Base-by-base conservation (phyloP, 1,140 invertebrate species). In the Tetramorium simillimum region DNA sequence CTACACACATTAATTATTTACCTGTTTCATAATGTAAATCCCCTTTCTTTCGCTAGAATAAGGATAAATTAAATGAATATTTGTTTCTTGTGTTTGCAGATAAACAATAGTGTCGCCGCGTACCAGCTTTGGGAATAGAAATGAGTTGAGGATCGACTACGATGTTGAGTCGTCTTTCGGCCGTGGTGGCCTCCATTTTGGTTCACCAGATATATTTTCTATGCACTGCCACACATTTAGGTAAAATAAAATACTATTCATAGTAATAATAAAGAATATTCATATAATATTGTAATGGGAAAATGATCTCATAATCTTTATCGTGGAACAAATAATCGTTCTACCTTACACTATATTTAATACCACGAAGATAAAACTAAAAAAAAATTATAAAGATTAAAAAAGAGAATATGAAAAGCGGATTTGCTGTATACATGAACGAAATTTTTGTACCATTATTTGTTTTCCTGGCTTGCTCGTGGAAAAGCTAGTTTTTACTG, bases 121-220 rank as follows among this genome's bases (percentile, higher is more conserved):
- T 70, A 63, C n/a, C 51, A 69, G 72, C 87, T 91, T 92, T 90
- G 70, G 70, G 56, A 86, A 92, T 90, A 92, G 93, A 93, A 88
- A 95, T 95, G 92, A 95, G 93, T 93, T 95, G 94, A 94, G 88
- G 85, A 89, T 82, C 85, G 91, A 90, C 89, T 94, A 95, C 93
- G 93, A 95, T 93, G 93, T 88, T 94, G 89, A 92, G 91, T 91
- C 93, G 91, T 93, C 86, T 92, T 72, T 91, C 92, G 94, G 94
- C 93, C 94, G 80, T 94, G 85, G 87, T 94, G 95, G 95, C 95
- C 94, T 92, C 92, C 81, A 91, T 94, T 89, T 92, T 94, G 90
- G 91, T 95, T 88, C 93, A 94, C 85, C 91, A 95, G 72, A 90
- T 93, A 73, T 90, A 90, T 67, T 88, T 88, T 40, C 56, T 89